Evolutionary conservation across 2,797 vertebrate genomes (phyloP), one percentile per base, ranked within the genome.

Genomic region (Chelonia mydas): DNA sequence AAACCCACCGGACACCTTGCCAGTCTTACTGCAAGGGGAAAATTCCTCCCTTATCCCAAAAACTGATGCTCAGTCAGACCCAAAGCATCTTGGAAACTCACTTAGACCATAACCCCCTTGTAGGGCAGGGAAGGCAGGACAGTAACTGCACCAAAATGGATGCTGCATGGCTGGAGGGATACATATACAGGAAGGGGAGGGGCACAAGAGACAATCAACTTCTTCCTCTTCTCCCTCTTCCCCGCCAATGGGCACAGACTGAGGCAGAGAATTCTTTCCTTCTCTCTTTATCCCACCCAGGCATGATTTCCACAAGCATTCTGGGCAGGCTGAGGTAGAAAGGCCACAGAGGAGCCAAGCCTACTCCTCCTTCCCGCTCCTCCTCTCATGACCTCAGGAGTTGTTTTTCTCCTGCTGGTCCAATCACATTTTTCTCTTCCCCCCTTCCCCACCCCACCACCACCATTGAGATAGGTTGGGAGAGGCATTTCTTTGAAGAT

Each of bases 341-440:
- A 28, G 25, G 41, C 37, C 37, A 3, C 31, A 61, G 15, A 65
- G 31, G 31, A 33, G 31, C 59, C 59, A 65, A 74, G 37, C 17
- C n/a, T 6, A 1, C 2, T 23, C 9, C 17, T 25, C 37, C 21
- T 33, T 6, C 37, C 6, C 37, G n/a, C 37, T 11, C 3, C 3
- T 74, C 37, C 21, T 74, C 37, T 74, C 37, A 27, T 45, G 37
- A 72, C 19, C 17, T 2, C 17, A 37, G 65, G n/a, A 19, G 21
- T 41, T 41, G 25, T 76, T 41, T 47, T 76, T 76, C 41, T 27
- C 41, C 13, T 76, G 41, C 6, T 47, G 23, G 23, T 27, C 25
- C 72, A 76, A 76, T 45, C 37, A 45, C 27, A 76, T 37, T 72
- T 19, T 21, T 6, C 16, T n/a, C 21, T 23, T 2, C 21, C n/a